Evolutionary conservation across 37 sponge, comb jelly and placozoan species (phyloP), one percentile per base, ranked within the genome.

Genomic region (Hexactinellida sp.): DNA sequence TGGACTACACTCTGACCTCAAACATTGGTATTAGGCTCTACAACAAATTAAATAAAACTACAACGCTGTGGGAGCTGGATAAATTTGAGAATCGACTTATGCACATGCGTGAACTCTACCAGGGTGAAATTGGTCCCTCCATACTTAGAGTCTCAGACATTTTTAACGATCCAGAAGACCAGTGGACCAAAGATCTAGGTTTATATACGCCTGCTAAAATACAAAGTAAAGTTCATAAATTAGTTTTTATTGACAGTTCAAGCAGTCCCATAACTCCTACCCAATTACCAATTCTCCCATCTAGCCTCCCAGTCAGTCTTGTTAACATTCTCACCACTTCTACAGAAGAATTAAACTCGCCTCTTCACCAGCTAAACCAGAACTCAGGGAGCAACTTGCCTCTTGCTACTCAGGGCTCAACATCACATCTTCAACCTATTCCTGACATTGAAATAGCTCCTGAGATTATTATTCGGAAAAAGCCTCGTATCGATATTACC

Each of bases 91-190:
- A 84, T 10, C 84, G 91, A 1, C 86, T 94, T 35, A 91, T 89
- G n/a, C 91, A 89, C 55, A 94, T 94, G 92, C 87, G 92, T 38
- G 95, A 94, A 7, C 85, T 94, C 30, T 89, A 91, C 82, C 90
- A 92, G 87, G 87, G 76, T 25, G 76, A 63, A n/a, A 21, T 63
- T 21, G 76, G 13, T 63, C 30, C 34, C 3, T 63, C 76, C 34
- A 63, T 28, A 5, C 3, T 28, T 7, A 63, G 13, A n/a, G 5
- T 23, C 3, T 32, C 34, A 7, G 76, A 63, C 13, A 63, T 63
- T 63, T 63, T 63, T 28, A 63, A 63, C 30, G 19, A 63, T 28
- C 76, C 76, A 63, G 76, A 63, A 21, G 76, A 63, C 30, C 1
- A 63, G 34, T 63, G 76, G 76, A 63, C 1, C 34, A 63, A 63